These are phyloP conservation scores for Astropecten irregularis DNA, from an alignment of 53 echinoderm and acorn worm species.

Conservation along the genomic window DNA sequence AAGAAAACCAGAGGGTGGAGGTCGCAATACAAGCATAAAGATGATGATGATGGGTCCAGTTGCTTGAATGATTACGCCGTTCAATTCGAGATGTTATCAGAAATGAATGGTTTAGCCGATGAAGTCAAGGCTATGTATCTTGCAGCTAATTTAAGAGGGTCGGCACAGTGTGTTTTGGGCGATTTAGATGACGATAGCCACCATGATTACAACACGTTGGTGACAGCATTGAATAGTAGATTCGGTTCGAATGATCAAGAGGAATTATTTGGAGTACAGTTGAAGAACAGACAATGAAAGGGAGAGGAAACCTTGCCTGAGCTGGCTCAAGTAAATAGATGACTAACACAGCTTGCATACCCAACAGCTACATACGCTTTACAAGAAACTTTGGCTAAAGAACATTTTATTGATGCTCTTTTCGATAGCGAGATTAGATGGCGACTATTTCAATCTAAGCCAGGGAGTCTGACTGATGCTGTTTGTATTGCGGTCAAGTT, in stretches of 20 bases:
- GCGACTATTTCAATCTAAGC: slow-evolving; percentile 50
- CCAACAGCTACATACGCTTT: slow-evolving; percentile 2
- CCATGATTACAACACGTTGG: slow-evolving; percentile 21
- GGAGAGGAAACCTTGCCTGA: slow-evolving; percentile 52
- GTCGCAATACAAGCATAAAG: too few species aligned
- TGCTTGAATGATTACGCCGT: slow-evolving; percentile 64
- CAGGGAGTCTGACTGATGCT: slow-evolving; percentile 42
- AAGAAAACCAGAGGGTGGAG: background rate
- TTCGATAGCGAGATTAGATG: slow-evolving; percentile 40
- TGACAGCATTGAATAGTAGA: slow-evolving; percentile 34
- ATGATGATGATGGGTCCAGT: slow-evolving; percentile 56
- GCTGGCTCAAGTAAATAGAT: slow-evolving; percentile 53
- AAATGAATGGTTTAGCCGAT: slow-evolving; percentile 67
- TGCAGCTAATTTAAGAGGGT: slow-evolving; percentile 59
- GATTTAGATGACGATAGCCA: slow-evolving; percentile 38
- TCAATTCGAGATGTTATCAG: slow-evolving; percentile 65
- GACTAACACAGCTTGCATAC: slow-evolving; percentile 51
- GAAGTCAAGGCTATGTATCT: slow-evolving; percentile 43
- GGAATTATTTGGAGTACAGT: slow-evolving; percentile 49
- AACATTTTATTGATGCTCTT: slow-evolving; percentile 70
- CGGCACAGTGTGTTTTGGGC: slow-evolving; percentile 57
- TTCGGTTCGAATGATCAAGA: slow-evolving; percentile 56
- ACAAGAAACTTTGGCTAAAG: slow-evolving; percentile 47
- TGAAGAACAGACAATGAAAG: slow-evolving; percentile 35
- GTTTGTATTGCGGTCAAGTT: slow-evolving; percentile 51